Percentiles rank a stretch among this genome's conserved stretches.
These are phyloP conservation scores for Synergus japonicus DNA, from an alignment of 2,888 invertebrate genomes.

Conservation along the genomic window DNA sequence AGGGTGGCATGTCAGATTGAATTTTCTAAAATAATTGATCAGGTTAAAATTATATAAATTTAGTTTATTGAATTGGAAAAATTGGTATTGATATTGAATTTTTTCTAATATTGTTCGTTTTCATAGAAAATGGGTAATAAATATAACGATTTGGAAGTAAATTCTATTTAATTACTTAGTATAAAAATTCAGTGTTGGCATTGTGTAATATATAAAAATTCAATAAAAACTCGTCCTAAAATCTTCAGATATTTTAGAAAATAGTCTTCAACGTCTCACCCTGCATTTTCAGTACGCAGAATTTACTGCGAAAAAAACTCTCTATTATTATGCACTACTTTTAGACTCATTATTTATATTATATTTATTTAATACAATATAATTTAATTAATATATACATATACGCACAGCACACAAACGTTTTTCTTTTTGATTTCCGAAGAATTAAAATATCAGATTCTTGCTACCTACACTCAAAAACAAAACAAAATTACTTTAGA, in stretches of 20 bases:
- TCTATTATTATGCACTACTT: slow-evolving; percentile 22
- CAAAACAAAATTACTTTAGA: too few species aligned
- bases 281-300: slow-evolving; percentile 15
- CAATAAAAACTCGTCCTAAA: not conserved
- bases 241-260: not conserved
- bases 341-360: slow-evolving; percentile 12
- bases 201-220: not conserved
- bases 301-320: slow-evolving; percentile 1
- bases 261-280: slow-evolving; percentile 3
- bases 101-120: not conserved
- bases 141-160: not conserved
- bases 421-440: slow-evolving; percentile 31
- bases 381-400: slow-evolving; percentile 24
- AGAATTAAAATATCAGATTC: slow-evolving; percentile 25
- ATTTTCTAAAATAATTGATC: not conserved
- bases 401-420: slow-evolving; percentile 20
- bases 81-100: not conserved
- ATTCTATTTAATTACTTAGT: not conserved
- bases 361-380: slow-evolving; percentile 17
- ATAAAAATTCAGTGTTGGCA: not conserved
- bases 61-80: not conserved
- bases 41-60: not conserved
- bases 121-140: not conserved
- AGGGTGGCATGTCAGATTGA: slow-evolving; percentile 15
- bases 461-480: not conserved